Base-by-base conservation (phyloP, 37 sponge, comb jelly and placozoan species). In the Eunapius fragilis region DNA sequence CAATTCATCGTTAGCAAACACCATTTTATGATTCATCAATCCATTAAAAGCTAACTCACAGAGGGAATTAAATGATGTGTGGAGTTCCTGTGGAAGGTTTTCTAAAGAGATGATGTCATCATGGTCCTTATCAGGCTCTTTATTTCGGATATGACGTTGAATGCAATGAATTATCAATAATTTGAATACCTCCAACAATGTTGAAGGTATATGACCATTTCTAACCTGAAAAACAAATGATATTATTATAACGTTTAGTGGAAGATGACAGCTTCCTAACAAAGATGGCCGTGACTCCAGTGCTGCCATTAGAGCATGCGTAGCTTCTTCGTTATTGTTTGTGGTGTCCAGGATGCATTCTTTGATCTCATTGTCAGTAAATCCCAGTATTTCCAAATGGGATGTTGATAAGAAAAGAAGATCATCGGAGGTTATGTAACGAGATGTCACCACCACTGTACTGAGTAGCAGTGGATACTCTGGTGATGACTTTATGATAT, bases 371-470 rank as follows among this genome's bases (percentile, higher is more conserved):
- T 14, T 12, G 58, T 58, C 58, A 58, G 58, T 17, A 58, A 58
- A 58, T 17, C 58, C 58, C 22, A 14, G 58, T 17, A 17, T 58
- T 11, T 72, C 13, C 74, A 72, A 31, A 30, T 13, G 31, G 14
- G 74, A 33, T 72, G 74, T 33, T 31, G 31, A 10, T 14, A 72
- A 10, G 58, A 2, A 30, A 11, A 25, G 74, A 13, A 72, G 13
- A 1, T 72, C 31, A 33, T 33, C 74, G 13, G 74, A 33, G 14
- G 74, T n/a, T 4, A 25, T 14, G 9, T 38, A 48, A 14, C 79
- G 45, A 78, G 79, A 78, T 26, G 79, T 78, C 30, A 78, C 38
- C 45, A 78, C 26, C 2, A 78, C 48, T 28, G 79, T 28, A 38
- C 79, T 78, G 28, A 27, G 24, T 5, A 45, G 79, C 25, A 78